Evolutionary conservation across 1,140 invertebrate genomes (phyloP).

Genomic region (Zaprionus gabonicus): DNA sequence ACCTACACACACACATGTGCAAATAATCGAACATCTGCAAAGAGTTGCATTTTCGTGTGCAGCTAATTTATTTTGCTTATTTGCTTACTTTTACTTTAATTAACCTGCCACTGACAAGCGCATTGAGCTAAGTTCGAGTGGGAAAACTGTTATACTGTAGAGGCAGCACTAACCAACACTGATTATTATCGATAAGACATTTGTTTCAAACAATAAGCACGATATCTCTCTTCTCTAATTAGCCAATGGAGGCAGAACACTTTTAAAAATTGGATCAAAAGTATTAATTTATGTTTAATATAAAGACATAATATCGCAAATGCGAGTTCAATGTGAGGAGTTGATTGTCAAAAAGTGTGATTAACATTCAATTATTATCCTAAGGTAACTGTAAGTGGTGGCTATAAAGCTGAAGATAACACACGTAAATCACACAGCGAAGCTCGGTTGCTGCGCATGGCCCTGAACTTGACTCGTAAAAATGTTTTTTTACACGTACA

Average conservation of each 20-base stretch:
- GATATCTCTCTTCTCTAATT: no score
- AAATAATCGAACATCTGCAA: constrained; percentile 8
- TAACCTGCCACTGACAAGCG: background rate
- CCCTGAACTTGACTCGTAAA: constrained; percentile 48
- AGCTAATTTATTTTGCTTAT: background rate
- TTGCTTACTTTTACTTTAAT: background rate
- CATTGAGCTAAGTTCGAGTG: background rate
- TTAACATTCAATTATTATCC: background rate
- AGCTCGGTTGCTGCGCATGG: background rate
- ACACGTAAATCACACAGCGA: background rate
- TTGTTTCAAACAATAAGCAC: no score
- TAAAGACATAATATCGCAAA: no score
- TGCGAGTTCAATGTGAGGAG: no score
- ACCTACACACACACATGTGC: background rate
- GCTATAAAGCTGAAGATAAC: constrained; percentile 7
- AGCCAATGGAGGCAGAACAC: no score
- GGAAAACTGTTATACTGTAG: no score
- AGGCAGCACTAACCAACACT: no score
- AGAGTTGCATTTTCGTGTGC: background rate
- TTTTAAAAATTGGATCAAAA: no score
- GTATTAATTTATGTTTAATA: no score
- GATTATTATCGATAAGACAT: no score
- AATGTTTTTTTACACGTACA: background rate
- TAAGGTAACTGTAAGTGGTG: background rate
- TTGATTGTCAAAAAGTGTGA: background rate